Evolutionary conservation across 2,888 invertebrate species (phyloP).

Genomic region (Tipula lateralis): DNA sequence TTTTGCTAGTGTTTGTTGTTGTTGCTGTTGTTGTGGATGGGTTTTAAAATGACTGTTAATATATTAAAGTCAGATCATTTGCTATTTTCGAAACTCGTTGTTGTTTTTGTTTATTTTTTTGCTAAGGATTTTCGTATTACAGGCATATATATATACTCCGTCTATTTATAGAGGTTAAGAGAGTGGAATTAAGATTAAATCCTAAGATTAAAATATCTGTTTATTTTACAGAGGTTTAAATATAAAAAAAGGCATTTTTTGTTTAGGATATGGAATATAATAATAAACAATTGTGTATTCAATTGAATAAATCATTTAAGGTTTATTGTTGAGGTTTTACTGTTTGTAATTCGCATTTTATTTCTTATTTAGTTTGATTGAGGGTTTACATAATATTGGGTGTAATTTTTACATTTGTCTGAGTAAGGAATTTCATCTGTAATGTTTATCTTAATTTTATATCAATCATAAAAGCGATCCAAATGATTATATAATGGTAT

Average conservation of each 20-base stretch:
- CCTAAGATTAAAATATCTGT: conserved; percentile 24
- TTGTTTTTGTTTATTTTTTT: not conserved
- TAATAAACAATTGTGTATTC: not conserved
- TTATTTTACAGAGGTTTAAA: conserved; percentile 21
- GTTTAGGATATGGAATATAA: not conserved
- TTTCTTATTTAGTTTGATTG: not conserved
- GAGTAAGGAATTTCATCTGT: too few relatives aligned
- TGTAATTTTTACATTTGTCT: too few relatives aligned
- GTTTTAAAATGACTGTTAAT: conserved; percentile 19
- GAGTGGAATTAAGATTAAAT: conserved; percentile 11
- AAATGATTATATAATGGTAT: too few relatives aligned
- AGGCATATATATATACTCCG: not conserved
- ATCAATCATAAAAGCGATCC: too few relatives aligned
- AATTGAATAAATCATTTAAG: conserved; percentile 13
- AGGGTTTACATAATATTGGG: not conserved
- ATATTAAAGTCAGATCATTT: conserved; percentile 11
- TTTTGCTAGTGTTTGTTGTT: not conserved
- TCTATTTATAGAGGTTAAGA: conserved; percentile 5
- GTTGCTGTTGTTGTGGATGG: not conserved
- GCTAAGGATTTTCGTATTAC: not conserved
- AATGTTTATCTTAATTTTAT: too few relatives aligned
- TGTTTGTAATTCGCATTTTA: not conserved
- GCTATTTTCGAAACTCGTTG: not conserved
- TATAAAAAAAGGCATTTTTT: not conserved
- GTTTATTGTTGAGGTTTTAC: not conserved